Conservation (phyloP, 2,113 vertebrate genomes). For the Camelus dromedarius region DNA sequence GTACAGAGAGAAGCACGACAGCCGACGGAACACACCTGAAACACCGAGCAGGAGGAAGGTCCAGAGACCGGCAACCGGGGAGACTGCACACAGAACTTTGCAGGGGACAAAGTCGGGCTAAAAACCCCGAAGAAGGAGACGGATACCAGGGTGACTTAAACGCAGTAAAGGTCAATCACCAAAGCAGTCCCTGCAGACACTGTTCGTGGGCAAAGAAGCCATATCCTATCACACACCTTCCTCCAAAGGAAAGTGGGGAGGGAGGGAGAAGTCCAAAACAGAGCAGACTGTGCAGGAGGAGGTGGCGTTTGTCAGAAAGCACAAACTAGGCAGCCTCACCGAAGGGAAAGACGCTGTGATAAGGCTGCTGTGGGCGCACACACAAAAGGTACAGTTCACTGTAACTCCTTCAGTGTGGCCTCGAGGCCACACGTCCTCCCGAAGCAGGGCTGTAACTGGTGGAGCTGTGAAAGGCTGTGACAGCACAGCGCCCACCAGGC, state of each 20-base stretch:
- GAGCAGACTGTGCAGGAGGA: background rate
- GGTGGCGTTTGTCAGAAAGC: background rate
- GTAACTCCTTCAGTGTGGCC: background rate
- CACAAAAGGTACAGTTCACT: accelerated
- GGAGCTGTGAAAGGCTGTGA: background rate
- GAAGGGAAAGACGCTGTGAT: accelerated
- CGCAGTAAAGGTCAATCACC: background rate
- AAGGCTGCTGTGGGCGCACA: background rate
- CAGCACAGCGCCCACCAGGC: background rate
- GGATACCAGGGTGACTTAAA: background rate
- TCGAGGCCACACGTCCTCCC: background rate
- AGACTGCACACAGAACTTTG: accelerated
- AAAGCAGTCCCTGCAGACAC: background rate
- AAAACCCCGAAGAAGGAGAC: background rate
- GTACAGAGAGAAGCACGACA: background rate
- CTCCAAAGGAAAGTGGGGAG: background rate
- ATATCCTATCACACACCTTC: background rate
- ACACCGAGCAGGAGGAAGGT: background rate
- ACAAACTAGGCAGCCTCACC: background rate
- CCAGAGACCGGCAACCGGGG: background rate
- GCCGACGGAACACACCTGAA: background rate
- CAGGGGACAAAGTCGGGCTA: background rate
- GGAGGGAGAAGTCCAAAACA: background rate
- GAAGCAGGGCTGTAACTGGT: accelerated
- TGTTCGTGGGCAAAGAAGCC: background rate